These are phyloP conservation scores for Clarias pachynema DNA, from an alignment of 2,797 vertebrate genomes.

Conservation along the genomic window DNA sequence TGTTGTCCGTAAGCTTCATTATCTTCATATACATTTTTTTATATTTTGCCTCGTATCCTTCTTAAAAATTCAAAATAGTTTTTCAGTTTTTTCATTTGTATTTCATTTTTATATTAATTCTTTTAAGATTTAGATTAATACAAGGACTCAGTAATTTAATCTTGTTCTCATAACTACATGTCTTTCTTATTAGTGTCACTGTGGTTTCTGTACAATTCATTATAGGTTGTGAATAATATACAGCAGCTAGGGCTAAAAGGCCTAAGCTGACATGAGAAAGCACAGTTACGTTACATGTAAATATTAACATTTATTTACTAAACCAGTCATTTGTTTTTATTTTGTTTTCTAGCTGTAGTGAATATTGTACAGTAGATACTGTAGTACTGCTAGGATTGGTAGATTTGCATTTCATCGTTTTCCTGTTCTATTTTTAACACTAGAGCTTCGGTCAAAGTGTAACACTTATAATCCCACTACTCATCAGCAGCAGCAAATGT, in stretches of 20 bases:
- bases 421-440: neutral
- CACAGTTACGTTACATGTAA: neutral
- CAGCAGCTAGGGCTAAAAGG: too few relatives aligned
- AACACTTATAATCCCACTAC: constrained; percentile 1
- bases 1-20: too few relatives aligned
- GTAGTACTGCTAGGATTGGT: neutral
- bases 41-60: neutral
- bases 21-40: neutral
- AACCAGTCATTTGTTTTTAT: neutral
- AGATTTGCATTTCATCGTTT: neutral
- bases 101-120: neutral
- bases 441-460: neutral
- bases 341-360: neutral
- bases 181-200: neutral
- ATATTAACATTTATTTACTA: neutral
- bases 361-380: neutral
- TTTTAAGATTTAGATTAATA: neutral
- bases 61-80: neutral
- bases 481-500: neutral
- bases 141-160: neutral
- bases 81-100: neutral
- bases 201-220: neutral
- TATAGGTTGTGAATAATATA: neutral
- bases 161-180: neutral
- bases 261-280: neutral